Percentiles rank a stretch among this genome's conserved stretches.
Evolutionary conservation across 2,888 invertebrate species (phyloP).

Genomic region (Tenthredo notha): DNA sequence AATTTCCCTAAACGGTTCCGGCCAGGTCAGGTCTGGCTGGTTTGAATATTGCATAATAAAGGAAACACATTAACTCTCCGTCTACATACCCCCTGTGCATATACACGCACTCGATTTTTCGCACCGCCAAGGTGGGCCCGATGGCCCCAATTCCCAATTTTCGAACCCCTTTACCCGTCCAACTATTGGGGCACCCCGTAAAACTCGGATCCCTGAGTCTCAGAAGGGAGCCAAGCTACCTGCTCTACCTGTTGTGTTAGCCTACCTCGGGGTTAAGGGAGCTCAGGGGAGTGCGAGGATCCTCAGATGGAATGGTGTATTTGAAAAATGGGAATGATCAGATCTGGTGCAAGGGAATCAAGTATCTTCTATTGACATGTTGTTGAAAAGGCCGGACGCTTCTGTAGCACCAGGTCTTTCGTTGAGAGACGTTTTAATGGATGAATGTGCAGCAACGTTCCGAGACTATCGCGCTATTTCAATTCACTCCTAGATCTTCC

Average conservation of each 20-base stretch:
- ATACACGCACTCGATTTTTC: slow-evolving; percentile 9
- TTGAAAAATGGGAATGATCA: slow-evolving; percentile 69
- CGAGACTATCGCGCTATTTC: slow-evolving; percentile 17
- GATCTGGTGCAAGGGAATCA: slow-evolving; percentile 70
- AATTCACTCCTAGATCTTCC: neutral
- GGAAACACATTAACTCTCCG: slow-evolving; percentile 66
- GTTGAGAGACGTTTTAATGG: slow-evolving; percentile 14
- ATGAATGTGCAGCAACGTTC: neutral
- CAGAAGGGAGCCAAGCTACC: slow-evolving; percentile 66
- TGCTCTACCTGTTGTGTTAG: slow-evolving; percentile 74
- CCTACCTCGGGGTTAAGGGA: slow-evolving; percentile 2
- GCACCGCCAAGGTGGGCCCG: slow-evolving; percentile 16
- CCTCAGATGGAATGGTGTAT: slow-evolving; percentile 32
- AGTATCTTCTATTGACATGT: slow-evolving; percentile 71
- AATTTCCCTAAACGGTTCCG: slow-evolving; percentile 78
- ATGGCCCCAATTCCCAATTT: slow-evolving; percentile 51
- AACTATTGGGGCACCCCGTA: slow-evolving; percentile 33
- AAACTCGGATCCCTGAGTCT: slow-evolving; percentile 17
- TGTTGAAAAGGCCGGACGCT: slow-evolving; percentile 53
- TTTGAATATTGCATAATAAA: slow-evolving; percentile 76
- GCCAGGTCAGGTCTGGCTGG: slow-evolving; percentile 68
- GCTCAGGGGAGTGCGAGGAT: slow-evolving; percentile 37
- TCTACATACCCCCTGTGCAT: slow-evolving; percentile 16
- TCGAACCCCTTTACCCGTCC: slow-evolving; percentile 44
- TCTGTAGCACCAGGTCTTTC: slow-evolving; percentile 42